phyloP scores from a whole-genome alignment of 2,888 invertebrate species.

The Crematogaster levior region DNA sequence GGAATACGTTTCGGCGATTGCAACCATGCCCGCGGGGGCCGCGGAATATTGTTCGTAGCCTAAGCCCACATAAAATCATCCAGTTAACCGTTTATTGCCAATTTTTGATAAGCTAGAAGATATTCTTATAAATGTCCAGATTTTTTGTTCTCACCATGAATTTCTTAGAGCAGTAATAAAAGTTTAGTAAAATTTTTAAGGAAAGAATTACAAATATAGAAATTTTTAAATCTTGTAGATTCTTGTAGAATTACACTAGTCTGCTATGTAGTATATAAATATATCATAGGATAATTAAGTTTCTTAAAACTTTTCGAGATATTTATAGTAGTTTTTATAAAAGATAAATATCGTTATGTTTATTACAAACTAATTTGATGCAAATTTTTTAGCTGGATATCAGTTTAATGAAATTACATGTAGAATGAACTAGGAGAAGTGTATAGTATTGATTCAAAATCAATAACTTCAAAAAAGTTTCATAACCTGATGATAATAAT shows the following conservation, averaged over 20 bases:
- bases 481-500: too few species aligned
- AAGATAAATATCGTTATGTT: background rate
- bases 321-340: background rate
- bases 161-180: background rate
- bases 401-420: background rate
- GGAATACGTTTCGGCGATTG: slow-evolving; percentile 20
- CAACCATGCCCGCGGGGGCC: background rate
- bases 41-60: background rate
- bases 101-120: background rate
- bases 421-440: too few species aligned
- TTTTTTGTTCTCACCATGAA: background rate
- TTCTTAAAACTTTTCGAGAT: background rate
- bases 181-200: too few species aligned
- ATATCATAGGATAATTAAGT: too few species aligned
- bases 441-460: too few species aligned
- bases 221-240: too few species aligned
- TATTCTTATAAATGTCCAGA: background rate
- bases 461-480: too few species aligned
- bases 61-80: background rate
- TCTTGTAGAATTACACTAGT: too few species aligned
- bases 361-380: background rate
- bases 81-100: slow-evolving; percentile 12
- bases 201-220: too few species aligned
- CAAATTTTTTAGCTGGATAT: background rate
- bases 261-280: background rate